Percentiles rank a stretch among this genome's conserved stretches.
These are phyloP conservation scores for Leptodactylus fallax DNA, from an alignment of 2,797 vertebrate genomes.

Conservation along the genomic window DNA sequence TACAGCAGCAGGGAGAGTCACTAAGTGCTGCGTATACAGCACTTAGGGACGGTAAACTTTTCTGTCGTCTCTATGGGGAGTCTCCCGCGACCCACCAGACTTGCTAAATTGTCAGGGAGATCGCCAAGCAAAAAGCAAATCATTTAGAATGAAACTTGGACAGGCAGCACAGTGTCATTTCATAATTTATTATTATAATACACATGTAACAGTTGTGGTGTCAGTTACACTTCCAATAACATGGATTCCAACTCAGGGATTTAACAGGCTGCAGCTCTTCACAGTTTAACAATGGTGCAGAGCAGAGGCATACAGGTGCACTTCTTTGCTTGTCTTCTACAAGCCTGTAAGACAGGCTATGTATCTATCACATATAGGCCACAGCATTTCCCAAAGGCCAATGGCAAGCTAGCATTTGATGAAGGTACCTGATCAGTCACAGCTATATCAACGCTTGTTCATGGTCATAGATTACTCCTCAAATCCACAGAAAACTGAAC, in stretches of 20 bases:
- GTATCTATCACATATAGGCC: neutral
- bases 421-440: neutral
- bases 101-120: no score
- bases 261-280: slow-evolving; percentile 5
- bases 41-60: no score
- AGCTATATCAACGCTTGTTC: neutral
- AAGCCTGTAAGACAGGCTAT: neutral
- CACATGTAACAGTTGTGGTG: slow-evolving; percentile 7
- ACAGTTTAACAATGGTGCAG: neutral
- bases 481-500: neutral
- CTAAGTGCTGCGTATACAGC: no score
- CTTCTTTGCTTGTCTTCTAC: neutral
- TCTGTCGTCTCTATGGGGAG: no score
- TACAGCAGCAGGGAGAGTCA: no score
- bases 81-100: no score
- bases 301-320: neutral
- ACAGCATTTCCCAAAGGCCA: neutral
- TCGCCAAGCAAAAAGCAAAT: neutral
- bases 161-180: neutral
- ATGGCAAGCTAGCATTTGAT: neutral
- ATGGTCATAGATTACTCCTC: neutral
- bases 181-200: slow-evolving; percentile 32
- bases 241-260: neutral
- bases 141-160: neutral
- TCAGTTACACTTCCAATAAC: neutral